phyloP scores from a whole-genome alignment of 1,140 invertebrate genomes.

The Gryllus bimaculatus region DNA sequence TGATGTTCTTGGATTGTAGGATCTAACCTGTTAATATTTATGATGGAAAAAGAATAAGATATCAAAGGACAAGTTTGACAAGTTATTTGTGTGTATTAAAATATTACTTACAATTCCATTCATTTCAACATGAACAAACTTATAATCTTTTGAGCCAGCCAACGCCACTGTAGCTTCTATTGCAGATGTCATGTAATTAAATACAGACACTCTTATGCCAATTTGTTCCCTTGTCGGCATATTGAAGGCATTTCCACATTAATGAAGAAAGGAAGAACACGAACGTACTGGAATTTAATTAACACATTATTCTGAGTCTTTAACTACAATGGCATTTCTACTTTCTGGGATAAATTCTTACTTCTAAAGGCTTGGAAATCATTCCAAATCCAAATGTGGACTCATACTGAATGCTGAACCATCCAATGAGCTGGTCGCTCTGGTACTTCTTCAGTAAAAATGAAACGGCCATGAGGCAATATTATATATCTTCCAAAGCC shows the following conservation, averaged over 20 bases:
- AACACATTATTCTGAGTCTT: not conserved
- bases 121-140: conserved; percentile 89
- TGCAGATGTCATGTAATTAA: conserved; percentile 81
- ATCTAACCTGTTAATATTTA: conserved; percentile 39
- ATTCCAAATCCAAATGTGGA: conserved; percentile 78
- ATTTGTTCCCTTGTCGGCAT: conserved; percentile 88
- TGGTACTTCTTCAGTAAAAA: conserved; percentile 82
- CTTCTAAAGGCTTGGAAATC: conserved; percentile 61
- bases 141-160: conserved; percentile 76
- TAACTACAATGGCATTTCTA: not conserved
- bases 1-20: conserved; percentile 77
- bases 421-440: conserved; percentile 81
- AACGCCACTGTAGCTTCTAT: conserved; percentile 81
- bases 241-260: conserved; percentile 83
- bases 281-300: conserved; percentile 51
- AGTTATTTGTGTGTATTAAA: not conserved
- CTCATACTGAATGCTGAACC: conserved; percentile 87
- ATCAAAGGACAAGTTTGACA: not conserved
- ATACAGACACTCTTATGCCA: conserved; percentile 82
- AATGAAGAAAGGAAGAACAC: conserved; percentile 85
- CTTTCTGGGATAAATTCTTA: conserved; percentile 28
- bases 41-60: conserved; percentile 14
- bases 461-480: conserved; percentile 77
- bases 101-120: conserved; percentile 65
- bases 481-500: conserved; percentile 92